These are phyloP conservation scores for Eospalax fontanierii DNA, from an alignment of 2,797 vertebrate species.

Conservation along the genomic window DNA sequence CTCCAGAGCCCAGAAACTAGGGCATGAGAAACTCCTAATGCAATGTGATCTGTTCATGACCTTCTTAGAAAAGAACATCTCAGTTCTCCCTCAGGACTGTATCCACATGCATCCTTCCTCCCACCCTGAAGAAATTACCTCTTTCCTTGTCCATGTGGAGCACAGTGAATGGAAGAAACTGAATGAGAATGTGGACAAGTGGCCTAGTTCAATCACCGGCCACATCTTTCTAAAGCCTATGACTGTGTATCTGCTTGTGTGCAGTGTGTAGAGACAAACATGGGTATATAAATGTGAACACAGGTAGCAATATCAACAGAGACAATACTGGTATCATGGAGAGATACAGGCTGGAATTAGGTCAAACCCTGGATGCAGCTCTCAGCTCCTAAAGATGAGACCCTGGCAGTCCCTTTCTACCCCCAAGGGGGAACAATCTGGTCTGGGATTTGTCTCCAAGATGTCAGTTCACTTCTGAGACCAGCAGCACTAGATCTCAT, in stretches of 20 bases:
- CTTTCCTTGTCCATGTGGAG: not conserved
- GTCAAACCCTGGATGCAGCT: constrained; percentile 87
- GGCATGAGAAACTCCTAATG: constrained; percentile 74
- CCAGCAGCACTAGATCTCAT: constrained; percentile 17
- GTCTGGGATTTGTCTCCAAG: constrained; percentile 85
- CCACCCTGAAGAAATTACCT: constrained; percentile 21
- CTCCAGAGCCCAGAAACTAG: constrained; percentile 81
- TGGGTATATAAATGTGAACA: constrained; percentile 15
- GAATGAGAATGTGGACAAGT: not conserved
- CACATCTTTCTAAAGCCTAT: not conserved
- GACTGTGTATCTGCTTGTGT: not conserved
- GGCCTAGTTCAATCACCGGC: not conserved
- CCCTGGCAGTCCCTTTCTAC: constrained; percentile 86
- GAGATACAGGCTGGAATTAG: constrained; percentile 87
- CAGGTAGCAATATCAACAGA: constrained; percentile 86
- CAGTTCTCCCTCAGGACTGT: not conserved
- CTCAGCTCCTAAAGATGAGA: constrained; percentile 84
- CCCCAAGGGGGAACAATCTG: constrained; percentile 89
- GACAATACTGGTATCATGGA: constrained; percentile 82
- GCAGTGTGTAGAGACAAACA: not conserved
- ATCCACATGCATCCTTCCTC: constrained; percentile 33
- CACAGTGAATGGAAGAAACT: not conserved
- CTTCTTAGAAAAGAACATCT: constrained; percentile 51
- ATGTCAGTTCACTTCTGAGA: constrained; percentile 80
- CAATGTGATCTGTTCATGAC: constrained; percentile 73